Conservation (phyloP, 2,113 vertebrate genomes). For the Leucopsar rothschildi region DNA sequence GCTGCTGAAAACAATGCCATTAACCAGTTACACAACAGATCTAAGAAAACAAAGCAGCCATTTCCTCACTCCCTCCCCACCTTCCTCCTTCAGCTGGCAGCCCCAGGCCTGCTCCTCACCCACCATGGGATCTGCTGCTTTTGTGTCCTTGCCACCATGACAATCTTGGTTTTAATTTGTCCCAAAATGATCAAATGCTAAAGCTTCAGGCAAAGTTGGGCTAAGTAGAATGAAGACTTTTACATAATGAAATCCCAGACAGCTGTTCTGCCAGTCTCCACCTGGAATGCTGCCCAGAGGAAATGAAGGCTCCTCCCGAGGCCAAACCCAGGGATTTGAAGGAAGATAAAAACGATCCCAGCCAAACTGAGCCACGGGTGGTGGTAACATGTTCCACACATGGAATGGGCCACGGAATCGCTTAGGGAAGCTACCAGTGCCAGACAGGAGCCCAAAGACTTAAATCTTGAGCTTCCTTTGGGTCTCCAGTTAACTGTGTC, state of each 20-base stretch:
- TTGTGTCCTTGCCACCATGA: neutral
- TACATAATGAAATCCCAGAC: constrained; percentile 28
- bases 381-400: neutral
- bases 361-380: neutral
- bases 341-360: constrained; percentile 29
- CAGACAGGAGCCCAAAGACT: neutral
- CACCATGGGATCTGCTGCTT: neutral
- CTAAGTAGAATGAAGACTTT: neutral
- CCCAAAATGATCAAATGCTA: neutral
- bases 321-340: neutral
- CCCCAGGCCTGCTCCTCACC: neutral
- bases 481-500: neutral
- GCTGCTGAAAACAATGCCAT: constrained; percentile 21
- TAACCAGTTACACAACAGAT: constrained; percentile 30
- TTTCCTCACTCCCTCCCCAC: constrained; percentile 21
- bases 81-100: neutral
- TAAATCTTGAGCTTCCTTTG: neutral
- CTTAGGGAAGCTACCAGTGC: neutral
- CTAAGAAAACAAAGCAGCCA: constrained; percentile 30
- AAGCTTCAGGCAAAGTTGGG: neutral
- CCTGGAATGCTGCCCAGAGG: constrained; percentile 5
- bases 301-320: constrained; percentile 17
- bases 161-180: neutral
- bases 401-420: neutral
- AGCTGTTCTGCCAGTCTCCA: constrained; percentile 17